These are phyloP conservation scores for Mactra quadrangularis DNA, from an alignment of 1,140 invertebrate genomes.

Conservation along the genomic window DNA sequence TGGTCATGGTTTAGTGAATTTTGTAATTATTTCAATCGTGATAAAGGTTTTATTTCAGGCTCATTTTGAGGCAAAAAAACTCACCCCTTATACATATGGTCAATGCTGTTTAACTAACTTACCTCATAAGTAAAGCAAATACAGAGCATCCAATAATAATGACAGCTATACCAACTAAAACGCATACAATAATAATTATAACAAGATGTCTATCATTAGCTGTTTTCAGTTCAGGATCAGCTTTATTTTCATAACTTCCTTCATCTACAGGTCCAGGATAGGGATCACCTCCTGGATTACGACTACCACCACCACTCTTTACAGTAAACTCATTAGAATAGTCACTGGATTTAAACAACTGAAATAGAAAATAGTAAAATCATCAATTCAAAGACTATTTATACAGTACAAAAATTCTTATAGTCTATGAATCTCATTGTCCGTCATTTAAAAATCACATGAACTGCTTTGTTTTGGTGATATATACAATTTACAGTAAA, in stretches of 20 bases:
- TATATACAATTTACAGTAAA: too few relatives aligned
- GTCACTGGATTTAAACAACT: conserved; percentile 39
- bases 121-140: conserved; percentile 82
- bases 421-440: too few relatives aligned
- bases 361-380: conserved; percentile 8
- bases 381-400: not conserved
- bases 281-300: not conserved
- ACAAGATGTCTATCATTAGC: conserved; percentile 70
- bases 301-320: not conserved
- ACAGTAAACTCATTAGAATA: conserved; percentile 39
- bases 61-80: too few relatives aligned
- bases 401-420: not conserved
- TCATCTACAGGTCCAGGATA: not conserved
- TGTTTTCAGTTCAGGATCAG: conserved; percentile 48
- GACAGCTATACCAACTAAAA: conserved; percentile 82
- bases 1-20: too few relatives aligned
- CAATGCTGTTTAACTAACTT: too few relatives aligned
- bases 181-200: conserved; percentile 77
- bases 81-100: too few relatives aligned
- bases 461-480: too few relatives aligned
- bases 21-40: too few relatives aligned
- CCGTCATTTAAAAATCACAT: too few relatives aligned
- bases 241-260: not conserved
- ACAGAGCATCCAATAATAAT: conserved; percentile 84
- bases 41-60: too few relatives aligned